Base-by-base conservation (phyloP, 2,797 vertebrate genomes). In the Fistularia commersonii region DNA sequence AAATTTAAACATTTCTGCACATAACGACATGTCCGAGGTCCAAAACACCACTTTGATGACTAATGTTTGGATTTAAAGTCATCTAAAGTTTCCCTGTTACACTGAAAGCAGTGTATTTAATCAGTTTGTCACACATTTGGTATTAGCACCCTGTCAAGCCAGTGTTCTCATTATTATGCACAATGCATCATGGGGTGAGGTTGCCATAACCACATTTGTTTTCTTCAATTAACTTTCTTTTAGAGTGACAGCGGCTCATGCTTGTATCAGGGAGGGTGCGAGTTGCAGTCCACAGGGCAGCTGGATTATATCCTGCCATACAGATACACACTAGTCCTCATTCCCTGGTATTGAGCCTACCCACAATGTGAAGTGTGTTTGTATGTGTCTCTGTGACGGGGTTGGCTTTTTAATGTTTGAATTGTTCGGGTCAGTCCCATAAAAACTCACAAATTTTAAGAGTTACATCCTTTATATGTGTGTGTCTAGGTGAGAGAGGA, bases 401-500 rank as follows among this genome's bases (percentile, higher is more conserved):
- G 39, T 42, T 33, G 33, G 69, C 57, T 64, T 68, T 65, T 41
- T 34, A 57, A 52, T 23, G 23, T 23, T 23, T 23, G 23, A 23
- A 23, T 23, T 74, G 46, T 12, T 23, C 61, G 39, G 55, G 33
- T 5, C 39, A 41, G 11, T 11, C 6, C 11, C 2, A 41, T 12
- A 41, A 11, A 41, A 11, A 11, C 39, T 11, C 9, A 5, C 9
- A 41, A 23, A 23, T 23, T 23, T 23, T 4, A 11, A 41, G 43
- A 7, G 3, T 23, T 8, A 23, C 31, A 11, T 45, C 46, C 15
- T 23, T 23, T 58, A 14, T 59, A 13, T 48, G 44, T 72, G 41
- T 78, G 11, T 72, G 43, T 74, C 32, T 73, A 97, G 96, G 97
- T 98, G 77, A 94, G 92, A 87, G 95, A 98, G 80, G 97, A 98